Base-by-base conservation (phyloP, 2,113 vertebrate genomes). In the Axis porcinus region DNA sequence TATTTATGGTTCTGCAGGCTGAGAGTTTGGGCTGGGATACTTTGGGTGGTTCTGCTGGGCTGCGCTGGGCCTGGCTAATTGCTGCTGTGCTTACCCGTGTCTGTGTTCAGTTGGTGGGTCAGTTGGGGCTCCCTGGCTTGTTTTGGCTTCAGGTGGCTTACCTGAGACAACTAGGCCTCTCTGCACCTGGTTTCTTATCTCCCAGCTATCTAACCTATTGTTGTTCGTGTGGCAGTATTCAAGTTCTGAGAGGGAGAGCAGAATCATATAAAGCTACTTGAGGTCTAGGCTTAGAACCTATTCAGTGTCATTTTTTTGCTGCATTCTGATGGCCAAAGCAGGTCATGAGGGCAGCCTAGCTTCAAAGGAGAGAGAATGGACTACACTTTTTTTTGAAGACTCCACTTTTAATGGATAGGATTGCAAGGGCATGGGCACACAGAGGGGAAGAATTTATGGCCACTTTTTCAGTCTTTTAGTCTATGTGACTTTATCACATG, bases 401-500 rank as follows among this genome's bases (percentile, higher is more conserved):
- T 58, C 60, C 28, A 25, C 23, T 94, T 94, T 89, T 93, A 21
- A 74, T 94, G 36, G 40, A 50, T 64, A 78, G 89, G 60, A 70
- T 86, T 86, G 33, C 27, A 78, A 78, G 16, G 25, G 47, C 54
- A 55, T 79, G 74, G 43, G 45, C 36, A 10, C 23, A 83, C 25
- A 15, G 27, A 52, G 12, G 11, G 28, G 43, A 78, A 85, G 47
- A 83, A n/a, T 89, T 57, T 60, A 17, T 82, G 55, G 45, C 19
- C 28, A 50, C 17, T 85, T 94, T 88, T 92, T 86, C 5, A 86
- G 2, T 86, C 5, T 67, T 50, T 94, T 30, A 91, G 28, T 84
- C 19, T 83, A 5, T 89, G 76, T 95, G 92, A 54, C 60, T 97
- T 97, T 64, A 76, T 95, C 85, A 86, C 47, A 14, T 57, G 54